These are phyloP conservation scores for Pangasianodon hypophthalmus DNA, from an alignment of 2,113 vertebrate species.

Conservation along the genomic window DNA sequence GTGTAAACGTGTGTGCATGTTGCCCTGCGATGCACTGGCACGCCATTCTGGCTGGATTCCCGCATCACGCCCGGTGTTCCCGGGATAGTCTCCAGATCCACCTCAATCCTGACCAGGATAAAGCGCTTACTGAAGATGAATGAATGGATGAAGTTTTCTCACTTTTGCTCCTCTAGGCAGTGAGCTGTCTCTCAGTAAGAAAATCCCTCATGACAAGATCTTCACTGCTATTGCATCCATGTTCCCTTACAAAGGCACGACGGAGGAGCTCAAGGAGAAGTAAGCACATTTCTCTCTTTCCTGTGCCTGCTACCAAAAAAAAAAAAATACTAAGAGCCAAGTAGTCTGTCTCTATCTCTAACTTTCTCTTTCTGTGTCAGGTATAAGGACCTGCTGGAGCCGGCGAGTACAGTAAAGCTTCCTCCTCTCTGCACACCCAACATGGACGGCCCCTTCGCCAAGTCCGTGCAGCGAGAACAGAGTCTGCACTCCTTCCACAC, in stretches of 20 bases:
- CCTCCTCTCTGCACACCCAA: constrained; percentile 96
- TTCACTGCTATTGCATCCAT: constrained; percentile 96
- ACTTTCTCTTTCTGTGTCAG: constrained; percentile 64
- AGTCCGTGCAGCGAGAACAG: constrained; percentile 95
- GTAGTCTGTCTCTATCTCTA: not conserved
- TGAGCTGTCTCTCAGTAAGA: constrained; percentile 82
- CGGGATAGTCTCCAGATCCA: not conserved
- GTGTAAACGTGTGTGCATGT: not conserved
- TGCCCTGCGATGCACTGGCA: not conserved
- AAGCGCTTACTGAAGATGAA: not conserved
- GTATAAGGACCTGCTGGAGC: constrained; percentile 92
- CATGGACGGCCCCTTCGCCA: constrained; percentile 92
- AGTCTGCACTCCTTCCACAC: constrained; percentile 98
- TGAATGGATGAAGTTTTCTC: not conserved
- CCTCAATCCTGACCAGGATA: not conserved
- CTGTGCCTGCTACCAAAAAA: no score
- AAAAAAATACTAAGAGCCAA: not conserved
- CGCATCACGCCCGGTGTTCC: not conserved
- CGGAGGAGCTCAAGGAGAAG: constrained; percentile 96
- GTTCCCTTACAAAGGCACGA: constrained; percentile 96
- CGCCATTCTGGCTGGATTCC: not conserved
- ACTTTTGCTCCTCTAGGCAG: constrained; percentile 70
- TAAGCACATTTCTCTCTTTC: constrained; percentile 60
- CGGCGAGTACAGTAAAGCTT: constrained; percentile 83
- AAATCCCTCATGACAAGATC: constrained; percentile 92